Percentiles rank a stretch among this genome's conserved stretches.
phyloP scores from a whole-genome alignment of 1,140 invertebrate genomes.

The Drosophila nannoptera region DNA sequence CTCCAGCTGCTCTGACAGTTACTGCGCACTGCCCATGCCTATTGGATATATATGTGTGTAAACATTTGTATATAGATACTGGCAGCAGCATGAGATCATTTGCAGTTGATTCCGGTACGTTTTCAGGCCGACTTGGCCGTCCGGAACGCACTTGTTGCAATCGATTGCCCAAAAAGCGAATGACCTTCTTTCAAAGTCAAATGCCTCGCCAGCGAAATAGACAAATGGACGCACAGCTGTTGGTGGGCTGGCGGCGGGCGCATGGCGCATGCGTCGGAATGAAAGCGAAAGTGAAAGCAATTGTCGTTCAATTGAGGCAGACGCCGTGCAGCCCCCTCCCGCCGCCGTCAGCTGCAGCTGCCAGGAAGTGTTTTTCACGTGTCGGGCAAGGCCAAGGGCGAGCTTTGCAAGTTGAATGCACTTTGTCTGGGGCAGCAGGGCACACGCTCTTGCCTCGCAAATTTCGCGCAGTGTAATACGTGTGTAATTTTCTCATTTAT shows the following conservation, averaged over 20 bases:
- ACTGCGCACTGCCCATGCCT: neutral
- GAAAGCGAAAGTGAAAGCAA: slow-evolving; percentile 61
- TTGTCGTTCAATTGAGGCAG: slow-evolving; percentile 14
- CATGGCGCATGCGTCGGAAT: slow-evolving; percentile 57
- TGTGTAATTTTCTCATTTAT: too few species aligned
- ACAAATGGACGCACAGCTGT: slow-evolving; percentile 54
- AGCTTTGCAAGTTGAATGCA: slow-evolving; percentile 63
- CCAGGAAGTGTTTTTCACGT: slow-evolving; percentile 4
- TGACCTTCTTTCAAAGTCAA: slow-evolving; percentile 73
- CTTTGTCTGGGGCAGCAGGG: slow-evolving; percentile 24
- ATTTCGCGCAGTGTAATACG: too few species aligned
- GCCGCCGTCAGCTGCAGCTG: neutral
- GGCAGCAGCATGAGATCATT: slow-evolving; percentile 23
- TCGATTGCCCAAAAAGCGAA: slow-evolving; percentile 14
- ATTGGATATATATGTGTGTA: neutral
- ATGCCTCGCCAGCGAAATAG: slow-evolving; percentile 34
- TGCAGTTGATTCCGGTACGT: neutral
- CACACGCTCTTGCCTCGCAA: neutral
- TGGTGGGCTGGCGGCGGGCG: slow-evolving; percentile 4
- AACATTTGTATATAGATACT: slow-evolving; percentile 2
- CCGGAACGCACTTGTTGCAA: slow-evolving; percentile 56
- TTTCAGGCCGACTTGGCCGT: neutral
- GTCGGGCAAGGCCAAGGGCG: slow-evolving; percentile 62
- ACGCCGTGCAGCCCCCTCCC: neutral
- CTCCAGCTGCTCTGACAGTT: neutral